These are phyloP conservation scores for Seira musarum DNA, from an alignment of 2,888 invertebrate species.

Conservation along the genomic window DNA sequence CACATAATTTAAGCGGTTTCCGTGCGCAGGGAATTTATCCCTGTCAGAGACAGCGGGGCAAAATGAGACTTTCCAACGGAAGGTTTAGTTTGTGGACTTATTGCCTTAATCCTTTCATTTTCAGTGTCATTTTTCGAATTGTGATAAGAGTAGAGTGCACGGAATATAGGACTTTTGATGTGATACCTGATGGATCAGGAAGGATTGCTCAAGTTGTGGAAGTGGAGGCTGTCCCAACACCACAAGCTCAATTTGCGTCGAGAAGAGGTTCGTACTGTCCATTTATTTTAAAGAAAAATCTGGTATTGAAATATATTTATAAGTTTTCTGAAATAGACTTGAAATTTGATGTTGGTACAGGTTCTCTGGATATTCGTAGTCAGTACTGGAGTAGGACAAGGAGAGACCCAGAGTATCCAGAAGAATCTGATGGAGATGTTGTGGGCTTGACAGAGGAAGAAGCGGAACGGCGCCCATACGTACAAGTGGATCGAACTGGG, in stretches of 20 bases:
- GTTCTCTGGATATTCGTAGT: constrained; percentile 24
- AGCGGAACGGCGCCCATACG: not conserved
- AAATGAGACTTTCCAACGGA: not conserved
- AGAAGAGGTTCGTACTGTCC: constrained; percentile 8
- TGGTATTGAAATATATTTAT: too few relatives aligned
- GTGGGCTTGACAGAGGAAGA: too few relatives aligned
- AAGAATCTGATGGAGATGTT: constrained; percentile 2
- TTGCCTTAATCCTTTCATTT: not conserved
- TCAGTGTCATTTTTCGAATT: constrained; percentile 5
- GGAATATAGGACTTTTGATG: constrained; percentile 19
- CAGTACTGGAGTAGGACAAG: not conserved
- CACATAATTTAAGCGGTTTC: too few relatives aligned
- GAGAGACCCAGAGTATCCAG: constrained; percentile 17
- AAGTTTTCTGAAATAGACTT: not conserved
- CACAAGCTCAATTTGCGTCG: constrained; percentile 11
- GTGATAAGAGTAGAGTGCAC: not conserved
- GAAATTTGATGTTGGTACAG: not conserved
- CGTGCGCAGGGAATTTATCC: constrained; percentile 14
- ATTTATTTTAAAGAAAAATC: too few relatives aligned
- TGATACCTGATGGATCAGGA: not conserved
- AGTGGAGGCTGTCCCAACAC: not conserved
- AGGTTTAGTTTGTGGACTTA: too few relatives aligned
- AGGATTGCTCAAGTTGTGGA: not conserved
- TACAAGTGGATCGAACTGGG: constrained; percentile 9
- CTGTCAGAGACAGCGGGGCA: constrained; percentile 4